Conservation (phyloP, 2,113 vertebrate species). For the Lates calcarifer region DNA sequence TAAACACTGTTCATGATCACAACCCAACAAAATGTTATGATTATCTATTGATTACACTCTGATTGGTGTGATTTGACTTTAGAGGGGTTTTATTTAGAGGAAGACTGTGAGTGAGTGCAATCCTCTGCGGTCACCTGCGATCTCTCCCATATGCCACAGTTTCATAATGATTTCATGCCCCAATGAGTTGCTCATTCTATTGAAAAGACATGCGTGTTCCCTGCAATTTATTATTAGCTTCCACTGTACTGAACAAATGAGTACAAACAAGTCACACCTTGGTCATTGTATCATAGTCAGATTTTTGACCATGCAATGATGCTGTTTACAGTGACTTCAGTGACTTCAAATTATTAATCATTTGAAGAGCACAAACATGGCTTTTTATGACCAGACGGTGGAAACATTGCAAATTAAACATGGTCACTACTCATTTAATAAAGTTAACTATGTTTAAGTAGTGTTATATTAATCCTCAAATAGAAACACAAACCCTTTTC, state of each 20-base stretch:
- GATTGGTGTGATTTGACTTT: slow-evolving; percentile 52
- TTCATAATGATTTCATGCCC: slow-evolving; percentile 70
- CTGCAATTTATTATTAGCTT: slow-evolving; percentile 71
- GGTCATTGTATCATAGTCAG: slow-evolving; percentile 42
- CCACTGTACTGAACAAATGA: slow-evolving; percentile 69
- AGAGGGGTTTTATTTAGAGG: slow-evolving; percentile 45
- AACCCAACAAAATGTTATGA: slow-evolving; percentile 34
- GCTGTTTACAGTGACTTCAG: slow-evolving; percentile 1
- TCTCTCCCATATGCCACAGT: slow-evolving; percentile 64
- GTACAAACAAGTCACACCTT: slow-evolving; percentile 62
- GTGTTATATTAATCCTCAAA: slow-evolving; percentile 1
- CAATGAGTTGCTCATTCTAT: slow-evolving; percentile 64
- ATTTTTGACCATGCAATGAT: slow-evolving; percentile 44
- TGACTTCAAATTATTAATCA: too few relatives aligned
- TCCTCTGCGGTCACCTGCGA: slow-evolving; percentile 38
- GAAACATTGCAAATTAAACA: not conserved
- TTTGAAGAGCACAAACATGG: not conserved
- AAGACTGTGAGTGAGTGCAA: slow-evolving; percentile 43
- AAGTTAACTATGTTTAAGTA: slow-evolving; percentile 3
- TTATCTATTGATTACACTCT: slow-evolving; percentile 45
- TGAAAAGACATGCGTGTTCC: slow-evolving; percentile 64
- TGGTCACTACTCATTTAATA: not conserved
- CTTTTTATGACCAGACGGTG: not conserved
- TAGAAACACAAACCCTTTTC: not conserved
- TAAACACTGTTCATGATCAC: slow-evolving; percentile 13